Percentiles rank a stretch among this genome's conserved stretches.
These are phyloP conservation scores for Agriopis leucophaearia DNA, from an alignment of 2,888 invertebrate genomes.

Conservation along the genomic window DNA sequence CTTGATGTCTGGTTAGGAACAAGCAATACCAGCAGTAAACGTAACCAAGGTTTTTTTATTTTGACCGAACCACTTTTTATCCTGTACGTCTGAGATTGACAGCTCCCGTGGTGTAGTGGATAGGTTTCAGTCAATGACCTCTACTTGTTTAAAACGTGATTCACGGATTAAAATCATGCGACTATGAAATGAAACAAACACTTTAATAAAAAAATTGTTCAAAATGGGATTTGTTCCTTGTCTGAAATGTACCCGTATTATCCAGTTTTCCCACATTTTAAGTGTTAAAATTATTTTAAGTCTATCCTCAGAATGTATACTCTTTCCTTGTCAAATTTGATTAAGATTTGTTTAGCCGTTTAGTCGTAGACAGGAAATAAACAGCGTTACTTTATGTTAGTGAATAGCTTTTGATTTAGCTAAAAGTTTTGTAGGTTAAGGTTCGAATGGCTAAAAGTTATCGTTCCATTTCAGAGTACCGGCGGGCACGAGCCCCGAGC, in stretches of 20 bases:
- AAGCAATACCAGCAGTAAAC: not conserved
- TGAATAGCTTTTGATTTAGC: not conserved
- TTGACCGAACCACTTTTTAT: not conserved
- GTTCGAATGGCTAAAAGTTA: not conserved
- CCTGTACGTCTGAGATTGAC: conserved; percentile 15
- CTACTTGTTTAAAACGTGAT: conserved; percentile 6
- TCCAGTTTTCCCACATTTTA: no score
- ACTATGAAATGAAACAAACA: conserved; percentile 6
- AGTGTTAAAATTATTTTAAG: not conserved
- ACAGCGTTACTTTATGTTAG: not conserved
- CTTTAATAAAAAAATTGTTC: not conserved
- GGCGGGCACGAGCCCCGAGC: conserved; percentile 95
- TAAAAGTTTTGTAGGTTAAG: not conserved
- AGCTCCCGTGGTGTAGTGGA: conserved; percentile 12
- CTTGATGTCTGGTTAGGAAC: not conserved
- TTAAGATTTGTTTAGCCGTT: not conserved
- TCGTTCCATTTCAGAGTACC: conserved; percentile 91
- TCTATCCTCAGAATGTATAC: not conserved
- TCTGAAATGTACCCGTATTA: not conserved
- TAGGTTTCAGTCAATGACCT: conserved; percentile 16
- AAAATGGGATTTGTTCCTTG: not conserved
- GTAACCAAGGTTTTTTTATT: not conserved
- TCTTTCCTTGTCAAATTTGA: not conserved
- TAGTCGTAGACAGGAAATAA: not conserved
- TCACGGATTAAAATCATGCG: conserved; percentile 18